phyloP scores from a whole-genome alignment of 2,113 vertebrate species.

The Crotophaga sulcirostris region DNA sequence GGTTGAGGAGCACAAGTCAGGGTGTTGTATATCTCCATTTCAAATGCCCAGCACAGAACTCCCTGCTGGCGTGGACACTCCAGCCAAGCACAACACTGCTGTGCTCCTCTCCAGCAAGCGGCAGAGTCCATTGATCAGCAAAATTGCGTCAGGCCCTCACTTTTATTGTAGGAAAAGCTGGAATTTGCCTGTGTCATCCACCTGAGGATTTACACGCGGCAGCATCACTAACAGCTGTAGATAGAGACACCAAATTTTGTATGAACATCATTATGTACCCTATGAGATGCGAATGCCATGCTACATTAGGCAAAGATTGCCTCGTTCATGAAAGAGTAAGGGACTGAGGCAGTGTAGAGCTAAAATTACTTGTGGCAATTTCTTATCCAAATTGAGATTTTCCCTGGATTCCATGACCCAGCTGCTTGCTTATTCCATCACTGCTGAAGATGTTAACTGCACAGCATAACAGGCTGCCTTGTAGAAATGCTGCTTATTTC shows the following conservation, averaged over 20 bases:
- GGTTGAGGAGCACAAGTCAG: background rate
- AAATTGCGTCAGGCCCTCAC: background rate
- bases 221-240: conserved; percentile 1
- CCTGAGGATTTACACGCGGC: background rate
- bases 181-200: background rate
- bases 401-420: background rate
- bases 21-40: background rate
- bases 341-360: background rate
- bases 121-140: background rate
- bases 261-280: background rate
- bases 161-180: background rate
- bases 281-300: background rate
- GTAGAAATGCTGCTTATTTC: conserved; percentile 13
- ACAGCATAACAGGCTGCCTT: background rate
- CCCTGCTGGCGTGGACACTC: background rate
- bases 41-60: background rate
- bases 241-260: background rate
- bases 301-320: background rate
- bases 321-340: background rate
- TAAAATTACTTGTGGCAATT: conserved; percentile 47
- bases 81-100: rapidly evolving
- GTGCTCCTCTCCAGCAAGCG: background rate
- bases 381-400: conserved; percentile 58
- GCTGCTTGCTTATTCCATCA: conserved; percentile 32
- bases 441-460: conserved; percentile 40